These are phyloP conservation scores for Neoascia interrupta DNA, from an alignment of 2,888 invertebrate genomes.

Conservation along the genomic window DNA sequence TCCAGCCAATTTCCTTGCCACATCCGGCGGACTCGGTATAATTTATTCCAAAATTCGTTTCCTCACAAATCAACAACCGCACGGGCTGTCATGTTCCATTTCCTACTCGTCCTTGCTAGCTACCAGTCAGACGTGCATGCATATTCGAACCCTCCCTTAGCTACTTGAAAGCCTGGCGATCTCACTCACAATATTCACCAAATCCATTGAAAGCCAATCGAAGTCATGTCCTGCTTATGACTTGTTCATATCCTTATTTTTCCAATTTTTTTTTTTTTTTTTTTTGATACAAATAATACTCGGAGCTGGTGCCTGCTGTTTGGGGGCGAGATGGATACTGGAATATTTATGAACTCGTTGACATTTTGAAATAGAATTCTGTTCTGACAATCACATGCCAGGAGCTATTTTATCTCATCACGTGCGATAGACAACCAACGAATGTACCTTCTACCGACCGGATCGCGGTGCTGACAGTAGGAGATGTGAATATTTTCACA, in stretches of 20 bases:
- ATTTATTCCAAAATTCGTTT: slow-evolving; percentile 69
- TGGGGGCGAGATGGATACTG: background rate
- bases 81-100: slow-evolving; percentile 66
- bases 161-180: too few relatives aligned
- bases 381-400: slow-evolving; percentile 58
- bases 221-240: slow-evolving; percentile 67
- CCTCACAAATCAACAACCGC: slow-evolving; percentile 67
- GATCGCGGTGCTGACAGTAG: background rate
- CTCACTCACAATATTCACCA: slow-evolving; percentile 39
- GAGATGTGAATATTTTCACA: slow-evolving; percentile 16
- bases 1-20: slow-evolving; percentile 38
- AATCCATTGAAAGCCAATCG: slow-evolving; percentile 68
- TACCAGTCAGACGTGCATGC: slow-evolving; percentile 29
- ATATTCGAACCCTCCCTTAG: background rate
- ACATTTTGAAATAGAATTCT: slow-evolving; percentile 65
- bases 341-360: slow-evolving; percentile 70
- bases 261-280: slow-evolving; percentile 39
- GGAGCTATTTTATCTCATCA: slow-evolving; percentile 62
- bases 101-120: slow-evolving; percentile 56
- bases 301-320: background rate
- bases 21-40: slow-evolving; percentile 56
- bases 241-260: slow-evolving; percentile 67
- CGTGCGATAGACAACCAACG: slow-evolving; percentile 40
- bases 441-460: background rate
- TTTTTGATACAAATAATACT: slow-evolving; percentile 4